Evolutionary conservation across 2,797 vertebrate genomes (phyloP).

Genomic region (Bradypodion pumilum): DNA sequence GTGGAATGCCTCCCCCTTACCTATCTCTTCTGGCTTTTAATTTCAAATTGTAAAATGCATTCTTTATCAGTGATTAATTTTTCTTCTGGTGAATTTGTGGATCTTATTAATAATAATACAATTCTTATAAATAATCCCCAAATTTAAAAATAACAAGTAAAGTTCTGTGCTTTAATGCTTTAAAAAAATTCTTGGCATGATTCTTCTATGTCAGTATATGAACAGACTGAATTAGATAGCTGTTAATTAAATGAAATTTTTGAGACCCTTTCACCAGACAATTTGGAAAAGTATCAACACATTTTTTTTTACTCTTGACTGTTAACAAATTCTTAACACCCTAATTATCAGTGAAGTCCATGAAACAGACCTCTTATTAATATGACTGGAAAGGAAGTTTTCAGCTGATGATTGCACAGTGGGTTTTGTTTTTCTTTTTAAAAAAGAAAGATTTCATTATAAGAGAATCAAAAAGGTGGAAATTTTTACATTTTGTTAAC

Average conservation of each 20-base stretch:
- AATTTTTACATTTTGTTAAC: not conserved
- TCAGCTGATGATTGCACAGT: not conserved
- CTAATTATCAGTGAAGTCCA: constrained; percentile 46
- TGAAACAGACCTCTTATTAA: constrained; percentile 30
- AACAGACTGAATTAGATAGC: constrained; percentile 52
- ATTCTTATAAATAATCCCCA: constrained; percentile 22
- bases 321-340: constrained; percentile 50
- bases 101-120: constrained; percentile 39
- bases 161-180: constrained; percentile 34
- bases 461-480: not conserved
- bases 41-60: constrained; percentile 36
- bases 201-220: constrained; percentile 40
- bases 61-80: constrained; percentile 30
- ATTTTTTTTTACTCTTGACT: constrained; percentile 30
- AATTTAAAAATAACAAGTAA: constrained; percentile 3
- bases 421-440: constrained; percentile 6
- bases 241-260: constrained; percentile 55
- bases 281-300: constrained; percentile 46
- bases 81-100: constrained; percentile 36
- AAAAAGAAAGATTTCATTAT: constrained; percentile 3
- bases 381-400: constrained; percentile 28
- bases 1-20: constrained; percentile 13
- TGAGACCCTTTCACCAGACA: constrained; percentile 39
- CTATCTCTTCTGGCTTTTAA: constrained; percentile 6
- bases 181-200: constrained; percentile 49